Conservation (phyloP, 2,113 vertebrate species). For the Megaleporinus macrocephalus region DNA sequence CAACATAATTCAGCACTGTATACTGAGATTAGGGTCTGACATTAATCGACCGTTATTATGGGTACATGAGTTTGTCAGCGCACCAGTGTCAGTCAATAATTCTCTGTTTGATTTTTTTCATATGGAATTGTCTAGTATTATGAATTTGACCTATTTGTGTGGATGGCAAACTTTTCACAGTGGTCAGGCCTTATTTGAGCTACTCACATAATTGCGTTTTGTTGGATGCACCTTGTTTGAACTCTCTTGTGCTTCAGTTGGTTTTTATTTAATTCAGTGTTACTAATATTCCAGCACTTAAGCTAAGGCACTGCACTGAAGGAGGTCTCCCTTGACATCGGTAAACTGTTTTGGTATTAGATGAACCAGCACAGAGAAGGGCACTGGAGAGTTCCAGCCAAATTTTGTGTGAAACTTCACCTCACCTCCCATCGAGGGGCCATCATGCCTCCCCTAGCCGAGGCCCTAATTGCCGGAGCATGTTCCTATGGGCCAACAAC, state of each 20-base stretch:
- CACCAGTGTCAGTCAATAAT: no score
- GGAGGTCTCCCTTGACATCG: background rate
- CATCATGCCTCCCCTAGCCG: slow-evolving; percentile 67
- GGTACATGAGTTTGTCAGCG: no score
- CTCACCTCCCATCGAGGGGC: slow-evolving; percentile 57
- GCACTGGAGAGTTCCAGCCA: slow-evolving; percentile 55
- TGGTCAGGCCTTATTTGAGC: no score
- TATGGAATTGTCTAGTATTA: no score
- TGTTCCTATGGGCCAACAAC: slow-evolving; percentile 64
- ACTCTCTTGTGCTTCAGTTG: background rate
- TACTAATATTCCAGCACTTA: background rate
- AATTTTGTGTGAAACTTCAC: slow-evolving; percentile 45
- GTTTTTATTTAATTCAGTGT: background rate
- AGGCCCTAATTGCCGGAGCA: slow-evolving; percentile 70
- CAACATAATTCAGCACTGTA: background rate
- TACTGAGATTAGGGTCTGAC: background rate
- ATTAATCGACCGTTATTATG: no score
- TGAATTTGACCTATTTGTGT: no score
- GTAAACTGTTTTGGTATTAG: slow-evolving; percentile 37
- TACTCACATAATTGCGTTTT: background rate
- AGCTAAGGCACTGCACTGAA: background rate
- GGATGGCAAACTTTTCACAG: no score
- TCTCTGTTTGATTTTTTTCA: no score
- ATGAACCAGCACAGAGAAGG: slow-evolving; percentile 25
- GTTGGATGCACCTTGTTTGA: background rate